phyloP scores from a whole-genome alignment of 2,888 invertebrate genomes.

The Pherbina coryleti region DNA sequence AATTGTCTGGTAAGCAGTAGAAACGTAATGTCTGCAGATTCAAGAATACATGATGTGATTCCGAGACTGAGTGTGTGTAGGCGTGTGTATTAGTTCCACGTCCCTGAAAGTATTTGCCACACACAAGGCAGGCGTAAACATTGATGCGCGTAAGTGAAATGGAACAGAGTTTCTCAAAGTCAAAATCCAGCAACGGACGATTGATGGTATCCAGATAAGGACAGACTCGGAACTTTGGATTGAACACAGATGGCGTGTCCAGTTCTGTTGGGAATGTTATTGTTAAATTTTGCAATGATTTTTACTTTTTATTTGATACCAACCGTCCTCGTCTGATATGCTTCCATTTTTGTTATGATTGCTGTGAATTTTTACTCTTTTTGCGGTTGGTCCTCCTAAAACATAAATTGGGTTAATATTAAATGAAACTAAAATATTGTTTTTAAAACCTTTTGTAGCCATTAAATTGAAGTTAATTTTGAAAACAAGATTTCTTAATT shows the following conservation, averaged over 20 bases:
- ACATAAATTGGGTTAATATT: background rate
- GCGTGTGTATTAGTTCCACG: conserved; percentile 98
- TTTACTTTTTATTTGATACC: background rate
- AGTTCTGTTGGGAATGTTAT: conserved; percentile 39
- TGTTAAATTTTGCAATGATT: background rate
- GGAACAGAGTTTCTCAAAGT: conserved; percentile 99
- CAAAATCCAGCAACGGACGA: conserved; percentile 96
- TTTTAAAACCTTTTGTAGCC: background rate
- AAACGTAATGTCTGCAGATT: conserved; percentile 97
- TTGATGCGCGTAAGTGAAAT: conserved; percentile 98
- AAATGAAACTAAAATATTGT: background rate
- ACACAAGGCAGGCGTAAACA: conserved; percentile 98
- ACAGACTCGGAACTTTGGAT: conserved; percentile 77
- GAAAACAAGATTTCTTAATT: background rate
- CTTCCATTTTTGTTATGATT: conserved; percentile 15
- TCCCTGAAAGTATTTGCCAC: conserved; percentile 98
- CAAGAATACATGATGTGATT: conserved; percentile 97
- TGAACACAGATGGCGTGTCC: conserved; percentile 69
- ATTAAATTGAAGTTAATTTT: background rate
- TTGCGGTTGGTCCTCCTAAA: conserved; percentile 34
- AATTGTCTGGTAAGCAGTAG: conserved; percentile 99
- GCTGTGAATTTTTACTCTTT: conserved; percentile 40
- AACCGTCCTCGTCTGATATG: conserved; percentile 47
- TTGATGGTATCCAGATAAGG: conserved; percentile 99
- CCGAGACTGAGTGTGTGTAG: conserved; percentile 98